These are phyloP conservation scores for Pygoscelis adeliae DNA, from an alignment of 2,113 vertebrate genomes.

Conservation along the genomic window DNA sequence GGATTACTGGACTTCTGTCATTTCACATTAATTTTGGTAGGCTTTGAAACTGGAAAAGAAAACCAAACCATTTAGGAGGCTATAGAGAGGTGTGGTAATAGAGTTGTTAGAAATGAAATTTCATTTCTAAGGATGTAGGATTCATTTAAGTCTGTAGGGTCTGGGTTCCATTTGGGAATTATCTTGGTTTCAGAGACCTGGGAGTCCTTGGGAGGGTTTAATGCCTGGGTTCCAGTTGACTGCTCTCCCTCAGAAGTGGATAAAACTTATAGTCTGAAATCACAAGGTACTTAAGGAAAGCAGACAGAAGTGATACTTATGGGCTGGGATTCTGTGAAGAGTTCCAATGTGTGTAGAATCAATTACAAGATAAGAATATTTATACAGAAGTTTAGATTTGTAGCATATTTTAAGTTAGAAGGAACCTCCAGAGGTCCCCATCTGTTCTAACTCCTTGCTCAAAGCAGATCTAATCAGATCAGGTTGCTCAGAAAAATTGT, in stretches of 20 bases:
- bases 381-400: background rate
- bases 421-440: background rate
- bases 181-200: background rate
- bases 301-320: background rate
- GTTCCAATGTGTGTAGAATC: background rate
- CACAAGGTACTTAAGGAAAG: background rate
- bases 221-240: background rate
- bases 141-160: background rate
- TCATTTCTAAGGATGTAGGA: background rate
- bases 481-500: background rate
- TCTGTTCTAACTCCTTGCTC: background rate
- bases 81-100: background rate
- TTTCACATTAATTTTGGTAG: conserved; percentile 4
- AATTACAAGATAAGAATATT: background rate
- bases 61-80: background rate
- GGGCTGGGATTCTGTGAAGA: background rate
- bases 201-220: background rate
- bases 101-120: background rate
- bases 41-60: conserved; percentile 4
- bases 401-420: background rate
- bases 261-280: background rate
- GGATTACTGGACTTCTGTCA: background rate
- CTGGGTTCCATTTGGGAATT: background rate
- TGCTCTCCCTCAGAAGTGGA: background rate
- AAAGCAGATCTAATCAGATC: background rate